Conservation (phyloP, 1,140 invertebrate genomes). For the Drosophila grimshawi region DNA sequence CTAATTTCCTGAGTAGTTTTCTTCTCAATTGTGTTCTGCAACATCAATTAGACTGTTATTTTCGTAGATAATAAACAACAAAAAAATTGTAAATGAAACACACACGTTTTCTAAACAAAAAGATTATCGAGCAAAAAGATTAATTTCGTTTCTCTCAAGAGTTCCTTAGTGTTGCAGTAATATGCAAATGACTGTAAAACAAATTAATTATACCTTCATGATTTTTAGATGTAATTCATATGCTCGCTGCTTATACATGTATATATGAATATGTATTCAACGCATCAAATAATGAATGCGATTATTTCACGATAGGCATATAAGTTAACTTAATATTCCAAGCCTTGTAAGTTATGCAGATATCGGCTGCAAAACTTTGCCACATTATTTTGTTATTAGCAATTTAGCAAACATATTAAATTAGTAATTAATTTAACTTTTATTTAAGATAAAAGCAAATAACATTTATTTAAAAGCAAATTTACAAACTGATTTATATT, state of each 20-base stretch:
- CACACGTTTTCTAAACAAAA: not conserved
- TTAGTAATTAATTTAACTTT: slow-evolving; percentile 56
- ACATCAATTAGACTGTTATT: slow-evolving; percentile 8
- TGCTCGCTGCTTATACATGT: slow-evolving; percentile 38
- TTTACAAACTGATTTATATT: slow-evolving; percentile 65
- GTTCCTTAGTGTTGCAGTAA: slow-evolving; percentile 71
- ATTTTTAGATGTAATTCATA: slow-evolving; percentile 24
- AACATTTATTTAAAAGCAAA: slow-evolving; percentile 66
- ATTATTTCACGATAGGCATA: slow-evolving; percentile 7
- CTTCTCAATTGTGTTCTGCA: slow-evolving; percentile 27
- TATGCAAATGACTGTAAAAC: slow-evolving; percentile 73
- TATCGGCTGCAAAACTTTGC: slow-evolving; percentile 37
- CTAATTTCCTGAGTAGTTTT: slow-evolving; percentile 18
- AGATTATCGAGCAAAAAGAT: not conserved
- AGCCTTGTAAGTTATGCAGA: slow-evolving; percentile 15
- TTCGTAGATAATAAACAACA: slow-evolving; percentile 12
- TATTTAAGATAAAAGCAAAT: slow-evolving; percentile 59
- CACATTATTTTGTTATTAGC: slow-evolving; percentile 53
- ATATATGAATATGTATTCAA: slow-evolving; percentile 7
- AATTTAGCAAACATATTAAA: slow-evolving; percentile 44
- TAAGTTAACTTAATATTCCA: slow-evolving; percentile 33
- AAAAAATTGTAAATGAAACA: slow-evolving; percentile 2
- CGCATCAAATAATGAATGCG: slow-evolving; percentile 3
- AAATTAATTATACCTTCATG: slow-evolving; percentile 48
- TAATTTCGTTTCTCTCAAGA: slow-evolving; percentile 44